phyloP scores from a whole-genome alignment of 64 coral and sea anemone species.

The Pocillopora verrucosa region DNA sequence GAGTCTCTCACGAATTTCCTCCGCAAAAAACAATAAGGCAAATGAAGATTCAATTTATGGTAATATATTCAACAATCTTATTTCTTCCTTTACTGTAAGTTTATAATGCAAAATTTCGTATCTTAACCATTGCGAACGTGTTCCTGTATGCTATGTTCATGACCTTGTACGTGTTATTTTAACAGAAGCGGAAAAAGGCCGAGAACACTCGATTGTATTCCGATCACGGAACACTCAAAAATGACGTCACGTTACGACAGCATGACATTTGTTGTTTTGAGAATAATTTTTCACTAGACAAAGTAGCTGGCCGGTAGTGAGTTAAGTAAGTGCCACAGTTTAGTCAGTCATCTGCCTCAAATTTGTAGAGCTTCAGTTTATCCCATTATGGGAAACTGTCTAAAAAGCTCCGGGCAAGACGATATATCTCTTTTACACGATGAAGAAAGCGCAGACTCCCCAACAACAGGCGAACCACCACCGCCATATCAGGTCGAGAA shows the following conservation, averaged over 20 bases:
- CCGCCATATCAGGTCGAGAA: conserved; percentile 89
- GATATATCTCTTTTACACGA: conserved; percentile 97
- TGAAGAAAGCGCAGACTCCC: conserved; percentile 89
- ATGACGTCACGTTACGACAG: conserved; percentile 75
- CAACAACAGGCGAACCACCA: conserved; percentile 84
- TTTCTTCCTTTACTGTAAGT: too few relatives aligned
- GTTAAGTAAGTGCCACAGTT: neutral
- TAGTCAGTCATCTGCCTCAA: conserved; percentile 23
- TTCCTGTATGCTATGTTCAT: too few relatives aligned
- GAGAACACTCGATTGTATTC: conserved; percentile 4
- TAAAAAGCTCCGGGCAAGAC: conserved; percentile 88
- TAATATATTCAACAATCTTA: too few relatives aligned
- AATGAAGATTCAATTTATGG: too few relatives aligned
- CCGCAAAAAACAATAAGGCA: too few relatives aligned
- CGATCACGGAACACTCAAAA: neutral
- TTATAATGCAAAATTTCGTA: too few relatives aligned
- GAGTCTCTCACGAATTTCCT: neutral
- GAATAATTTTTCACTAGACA: conserved; percentile 77
- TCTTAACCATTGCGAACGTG: too few relatives aligned
- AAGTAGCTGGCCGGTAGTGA: conserved; percentile 20
- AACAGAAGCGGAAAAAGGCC: neutral
- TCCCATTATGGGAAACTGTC: conserved; percentile 98
- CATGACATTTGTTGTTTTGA: conserved; percentile 88
- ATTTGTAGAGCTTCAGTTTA: conserved; percentile 61
- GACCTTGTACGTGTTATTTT: too few relatives aligned